Base-by-base conservation (phyloP, 1,140 invertebrate species). In the Temnothorax curvispinosus region DNA sequence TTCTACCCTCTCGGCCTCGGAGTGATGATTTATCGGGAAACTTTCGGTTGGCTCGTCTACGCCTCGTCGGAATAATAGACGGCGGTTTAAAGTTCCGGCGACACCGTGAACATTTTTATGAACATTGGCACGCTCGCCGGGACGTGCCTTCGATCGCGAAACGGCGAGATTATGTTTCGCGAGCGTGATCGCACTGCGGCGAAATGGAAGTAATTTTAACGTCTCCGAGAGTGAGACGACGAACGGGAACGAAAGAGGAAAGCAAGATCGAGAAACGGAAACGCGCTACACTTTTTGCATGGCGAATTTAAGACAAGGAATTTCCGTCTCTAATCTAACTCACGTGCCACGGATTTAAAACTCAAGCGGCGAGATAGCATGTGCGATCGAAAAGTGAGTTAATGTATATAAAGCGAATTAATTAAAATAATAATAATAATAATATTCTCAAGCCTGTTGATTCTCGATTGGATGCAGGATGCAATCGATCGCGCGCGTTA, bases 1-100 rank as follows among this genome's bases (percentile, higher is more conserved):
- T 92, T 91, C 91, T 38, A 74, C 71, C 38, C 69, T 69, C 76
- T 81, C 60, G 44, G 32, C 71, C 78, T 86, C 62, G 64, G 9
- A 5, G 47, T 58, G 86, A 93, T 93, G 91, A 93, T 93, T 93
- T 93, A 93, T 92, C 87, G 88, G 54, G 35, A 80, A 93, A 94
- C 90, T 93, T 93, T 88, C 64, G 35, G 44, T 64, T 69, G 87
- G 84, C 72, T 86, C 89, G 87, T 80, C 87, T 80, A 88, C 85
- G 80, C 69, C 47, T 85, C 84, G 86, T 91, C 54, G 76, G 87
- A 91, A 91, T 92, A 92, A 92, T 90, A 84, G 90, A 75, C 89
- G 87, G 65, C 87, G 88, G 87, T 93, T 93, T 88, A 89, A 92
- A 92, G 77, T 91, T 92, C 87, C 72, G 77, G 75, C 76, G 86